These are phyloP conservation scores for Microhierax caerulescens DNA, from an alignment of 2,797 vertebrate species.

Conservation along the genomic window DNA sequence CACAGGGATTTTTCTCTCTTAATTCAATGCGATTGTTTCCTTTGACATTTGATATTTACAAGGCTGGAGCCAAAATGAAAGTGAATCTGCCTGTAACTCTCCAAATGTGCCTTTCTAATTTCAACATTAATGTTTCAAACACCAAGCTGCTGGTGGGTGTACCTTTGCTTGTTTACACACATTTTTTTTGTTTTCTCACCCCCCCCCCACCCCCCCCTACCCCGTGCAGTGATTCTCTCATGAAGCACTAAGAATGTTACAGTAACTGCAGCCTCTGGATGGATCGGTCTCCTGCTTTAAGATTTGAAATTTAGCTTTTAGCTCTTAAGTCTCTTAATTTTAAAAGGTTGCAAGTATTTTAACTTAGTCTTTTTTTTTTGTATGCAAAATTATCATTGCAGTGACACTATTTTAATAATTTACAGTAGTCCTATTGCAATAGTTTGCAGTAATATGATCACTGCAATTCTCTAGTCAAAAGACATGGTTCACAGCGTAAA, in stretches of 20 bases:
- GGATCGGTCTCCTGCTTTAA: background rate
- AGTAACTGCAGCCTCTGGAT: background rate
- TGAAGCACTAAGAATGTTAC: background rate
- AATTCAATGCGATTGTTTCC: background rate
- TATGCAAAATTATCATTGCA: background rate
- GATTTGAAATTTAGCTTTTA: background rate
- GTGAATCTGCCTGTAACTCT: slow-evolving; percentile 13
- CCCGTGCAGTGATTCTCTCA: background rate
- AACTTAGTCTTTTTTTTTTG: background rate
- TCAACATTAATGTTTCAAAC: slow-evolving; percentile 39
- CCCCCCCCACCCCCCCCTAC: rapidly evolving
- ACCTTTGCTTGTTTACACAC: background rate
- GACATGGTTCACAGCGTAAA: background rate
- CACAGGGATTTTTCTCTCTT: background rate
- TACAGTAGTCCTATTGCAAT: background rate
- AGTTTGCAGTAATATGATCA: background rate
- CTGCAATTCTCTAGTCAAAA: background rate
- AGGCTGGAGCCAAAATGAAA: slow-evolving; percentile 38
- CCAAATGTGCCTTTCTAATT: slow-evolving; percentile 26
- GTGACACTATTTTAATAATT: background rate
- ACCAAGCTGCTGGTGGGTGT: background rate
- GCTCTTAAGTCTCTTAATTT: background rate
- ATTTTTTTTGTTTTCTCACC: rapidly evolving
- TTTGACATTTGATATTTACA: slow-evolving; percentile 31
- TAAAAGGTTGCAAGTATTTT: background rate